phyloP scores from a whole-genome alignment of 2,113 vertebrate genomes.

The Clinocottus analis region DNA sequence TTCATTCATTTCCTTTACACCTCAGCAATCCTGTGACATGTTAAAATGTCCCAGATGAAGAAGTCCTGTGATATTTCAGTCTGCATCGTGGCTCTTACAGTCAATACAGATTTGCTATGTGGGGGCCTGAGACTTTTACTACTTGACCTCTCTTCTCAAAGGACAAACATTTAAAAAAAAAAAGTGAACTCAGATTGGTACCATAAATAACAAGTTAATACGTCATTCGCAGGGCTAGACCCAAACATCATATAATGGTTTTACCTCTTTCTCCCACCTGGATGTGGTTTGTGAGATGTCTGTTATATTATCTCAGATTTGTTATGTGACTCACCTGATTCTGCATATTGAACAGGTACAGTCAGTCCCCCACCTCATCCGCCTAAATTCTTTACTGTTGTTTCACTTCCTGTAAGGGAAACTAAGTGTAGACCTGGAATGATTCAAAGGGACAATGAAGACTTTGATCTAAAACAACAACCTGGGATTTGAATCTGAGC shows the following conservation, averaged over 20 bases:
- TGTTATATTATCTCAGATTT: conserved; percentile 29
- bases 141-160: background rate
- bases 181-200: conserved; percentile 8
- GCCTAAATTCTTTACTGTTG: conserved; percentile 26
- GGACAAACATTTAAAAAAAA: background rate
- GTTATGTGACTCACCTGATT: conserved; percentile 49
- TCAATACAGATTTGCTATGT: background rate
- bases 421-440: background rate
- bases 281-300: conserved; percentile 23
- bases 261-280: conserved; percentile 32
- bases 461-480: background rate
- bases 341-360: conserved; percentile 6
- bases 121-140: background rate
- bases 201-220: background rate
- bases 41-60: background rate
- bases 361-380: conserved; percentile 1
- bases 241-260: background rate
- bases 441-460: conserved; percentile 31
- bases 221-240: background rate
- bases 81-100: background rate
- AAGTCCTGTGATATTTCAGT: background rate
- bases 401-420: conserved; percentile 60
- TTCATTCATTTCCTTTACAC: background rate
- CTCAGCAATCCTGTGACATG: background rate
- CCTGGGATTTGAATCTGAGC: background rate